Evolutionary conservation across 1,140 invertebrate species (phyloP), one percentile per base, ranked within the genome.

Genomic region (Diplogasteroides magnus): DNA sequence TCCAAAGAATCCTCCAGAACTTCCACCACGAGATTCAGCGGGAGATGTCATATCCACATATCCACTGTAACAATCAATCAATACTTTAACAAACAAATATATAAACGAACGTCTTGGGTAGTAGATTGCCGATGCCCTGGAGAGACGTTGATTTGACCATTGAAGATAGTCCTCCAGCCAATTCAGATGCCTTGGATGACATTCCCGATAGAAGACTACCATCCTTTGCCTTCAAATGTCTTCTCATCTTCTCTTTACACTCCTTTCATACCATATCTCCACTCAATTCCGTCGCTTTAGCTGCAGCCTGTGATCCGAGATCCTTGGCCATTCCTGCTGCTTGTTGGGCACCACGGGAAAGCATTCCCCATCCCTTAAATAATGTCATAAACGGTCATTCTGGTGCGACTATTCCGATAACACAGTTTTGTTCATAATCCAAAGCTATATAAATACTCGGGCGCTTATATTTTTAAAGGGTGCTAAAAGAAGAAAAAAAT

Each of bases 311-410:
- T 0, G 75, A 56, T 27, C 72, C 71, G n/a, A 78, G 65, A 37
- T 82, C 80, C 55, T 82, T 82, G 2, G 80, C 80, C 1, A 76
- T 58, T 32, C 62, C 74, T 26, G 80, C 80, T 15, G 80, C 80
- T 32, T 68, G 67, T n/a, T 76, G 68, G 1, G 80, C 80, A 1
- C 80, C 78, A 63, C 78, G 77, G 59, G 76, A 78, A 25, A 82
- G 58, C 75, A 82, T 73, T 15, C 57, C 59, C 81, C 81, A 82
- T 23, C 80, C 79, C 73, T 77, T 31, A 27, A 77, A 77, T n/a
- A n/a, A n/a, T n/a, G n/a, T n/a, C n/a, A n/a, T n/a, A n/a, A n/a
- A n/a, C n/a, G n/a, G n/a, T n/a, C n/a, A n/a, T n/a, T n/a, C n/a
- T n/a, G n/a, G n/a, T n/a, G n/a, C n/a, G n/a, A n/a, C n/a, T n/a